Evolutionary conservation across 2,888 invertebrate species (phyloP), one percentile per base, ranked within the genome.

Genomic region (Acanthopleura granulata): DNA sequence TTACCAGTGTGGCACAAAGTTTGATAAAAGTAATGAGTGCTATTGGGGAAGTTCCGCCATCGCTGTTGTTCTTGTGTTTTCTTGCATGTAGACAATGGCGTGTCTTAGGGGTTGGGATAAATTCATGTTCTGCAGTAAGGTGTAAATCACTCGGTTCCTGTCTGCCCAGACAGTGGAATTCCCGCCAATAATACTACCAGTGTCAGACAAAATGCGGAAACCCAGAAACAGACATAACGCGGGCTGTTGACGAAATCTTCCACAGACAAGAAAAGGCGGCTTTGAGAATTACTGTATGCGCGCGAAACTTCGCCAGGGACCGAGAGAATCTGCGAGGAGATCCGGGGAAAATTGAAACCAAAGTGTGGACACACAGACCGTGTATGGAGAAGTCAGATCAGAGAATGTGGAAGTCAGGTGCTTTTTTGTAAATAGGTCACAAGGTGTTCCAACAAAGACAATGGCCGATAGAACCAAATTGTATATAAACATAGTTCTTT

Each of bases 361-460:
- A 57, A 57, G 57, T 57, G 57, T 18, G 18, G 57, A 57, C 57
- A 57, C 57, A 22, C 57, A 57, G 22, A 57, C 6, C 57, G 57
- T 12, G 22, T 57, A 22, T 40, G 40, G 40, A 40, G 25, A 66
- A 66, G 66, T 66, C 66, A 66, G 29, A 66, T 16, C 15, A 66
- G 29, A 14, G 66, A 66, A 66, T 66, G 18, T 66, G 1, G 66
- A 66, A 66, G 4, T 22, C 66, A 66, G 66, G 66, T 66, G 66
- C 25, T 22, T 27, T 66, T 66, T 66, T 22, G 16, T 15, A 66
- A 27, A 22, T 66, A 27, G 22, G 22, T 22, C 29, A 27, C 25
- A 25, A 25, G 29, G 66, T 66, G 25, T 27, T 15, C 14, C 66
- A 40, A 40, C 40, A 9, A 40, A 40, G 40, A 40, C 40, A 40